Evolutionary conservation across 2,888 invertebrate species (phyloP).

Genomic region (Eudemis profundana): DNA sequence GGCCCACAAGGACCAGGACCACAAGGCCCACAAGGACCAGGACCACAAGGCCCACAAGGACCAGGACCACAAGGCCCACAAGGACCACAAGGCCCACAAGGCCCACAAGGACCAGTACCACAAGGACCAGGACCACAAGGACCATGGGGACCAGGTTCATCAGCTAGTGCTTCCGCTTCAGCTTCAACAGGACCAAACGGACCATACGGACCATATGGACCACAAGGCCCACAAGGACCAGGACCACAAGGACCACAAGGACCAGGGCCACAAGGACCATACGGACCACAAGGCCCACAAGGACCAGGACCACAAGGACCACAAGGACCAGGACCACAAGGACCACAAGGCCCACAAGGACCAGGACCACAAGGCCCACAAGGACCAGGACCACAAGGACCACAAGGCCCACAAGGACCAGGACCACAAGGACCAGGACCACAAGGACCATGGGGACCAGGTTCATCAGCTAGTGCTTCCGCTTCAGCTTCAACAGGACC

Average conservation of each 20-base stretch:
- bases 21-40: not conserved
- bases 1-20: too few species aligned
- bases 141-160: not conserved
- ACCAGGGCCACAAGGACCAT: constrained; percentile 38
- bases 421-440: constrained; percentile 14
- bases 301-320: constrained; percentile 16
- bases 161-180: too few species aligned
- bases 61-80: not conserved
- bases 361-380: not conserved
- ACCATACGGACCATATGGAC: too few species aligned
- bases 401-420: not conserved
- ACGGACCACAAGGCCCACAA: too few species aligned
- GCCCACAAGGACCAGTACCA: constrained; percentile 8
- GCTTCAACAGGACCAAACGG: constrained; percentile 1
- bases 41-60: too few species aligned
- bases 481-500: constrained; percentile 1
- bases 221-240: too few species aligned
- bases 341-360: constrained; percentile 31
- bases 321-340: constrained; percentile 10
- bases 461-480: not conserved
- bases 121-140: constrained; percentile 32
- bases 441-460: constrained; percentile 1
- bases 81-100: not conserved
- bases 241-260: too few species aligned
- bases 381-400: not conserved